Conservation (phyloP, 2,888 invertebrate species). For the Pristionchus arcanus region DNA sequence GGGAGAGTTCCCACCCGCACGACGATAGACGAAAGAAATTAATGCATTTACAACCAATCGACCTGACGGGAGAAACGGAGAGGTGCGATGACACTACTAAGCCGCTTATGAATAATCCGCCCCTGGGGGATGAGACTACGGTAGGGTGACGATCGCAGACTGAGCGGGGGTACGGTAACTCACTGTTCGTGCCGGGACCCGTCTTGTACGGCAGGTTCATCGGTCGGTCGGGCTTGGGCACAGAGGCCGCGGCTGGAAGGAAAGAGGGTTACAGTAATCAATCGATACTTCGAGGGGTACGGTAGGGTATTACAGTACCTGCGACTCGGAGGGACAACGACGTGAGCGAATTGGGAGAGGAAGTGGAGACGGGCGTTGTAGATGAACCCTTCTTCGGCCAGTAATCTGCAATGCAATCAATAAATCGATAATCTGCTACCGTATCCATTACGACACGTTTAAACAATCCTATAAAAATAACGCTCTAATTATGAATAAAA, state of each 20-base stretch:
- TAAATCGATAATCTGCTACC: background rate
- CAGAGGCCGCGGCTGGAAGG: slow-evolving; percentile 31
- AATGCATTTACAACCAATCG: slow-evolving; percentile 23
- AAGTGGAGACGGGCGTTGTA: slow-evolving; percentile 8
- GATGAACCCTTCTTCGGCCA: slow-evolving; percentile 41
- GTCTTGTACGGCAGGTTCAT: slow-evolving; percentile 48
- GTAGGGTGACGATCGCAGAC: background rate
- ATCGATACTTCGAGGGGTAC: background rate
- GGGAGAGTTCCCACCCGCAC: slow-evolving; percentile 3
- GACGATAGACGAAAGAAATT: background rate
- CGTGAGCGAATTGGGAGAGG: slow-evolving; percentile 24
- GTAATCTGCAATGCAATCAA: background rate
- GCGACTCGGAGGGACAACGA: slow-evolving; percentile 40
- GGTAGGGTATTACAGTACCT: background rate
- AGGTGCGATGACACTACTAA: background rate
- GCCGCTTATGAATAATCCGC: slow-evolving; percentile 3
- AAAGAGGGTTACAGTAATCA: background rate
- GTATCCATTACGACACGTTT: background rate
- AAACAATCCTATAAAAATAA: too few species aligned
- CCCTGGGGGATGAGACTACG: background rate
- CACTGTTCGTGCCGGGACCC: slow-evolving; percentile 55
- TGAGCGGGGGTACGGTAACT: slow-evolving; percentile 23
- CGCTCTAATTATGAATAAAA: background rate
- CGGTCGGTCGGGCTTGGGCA: slow-evolving; percentile 27
- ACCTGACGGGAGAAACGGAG: background rate